Percentiles rank a stretch among this genome's conserved stretches.
Conservation (phyloP, 2,113 vertebrate genomes). For the Chloroceryle aenea region DNA sequence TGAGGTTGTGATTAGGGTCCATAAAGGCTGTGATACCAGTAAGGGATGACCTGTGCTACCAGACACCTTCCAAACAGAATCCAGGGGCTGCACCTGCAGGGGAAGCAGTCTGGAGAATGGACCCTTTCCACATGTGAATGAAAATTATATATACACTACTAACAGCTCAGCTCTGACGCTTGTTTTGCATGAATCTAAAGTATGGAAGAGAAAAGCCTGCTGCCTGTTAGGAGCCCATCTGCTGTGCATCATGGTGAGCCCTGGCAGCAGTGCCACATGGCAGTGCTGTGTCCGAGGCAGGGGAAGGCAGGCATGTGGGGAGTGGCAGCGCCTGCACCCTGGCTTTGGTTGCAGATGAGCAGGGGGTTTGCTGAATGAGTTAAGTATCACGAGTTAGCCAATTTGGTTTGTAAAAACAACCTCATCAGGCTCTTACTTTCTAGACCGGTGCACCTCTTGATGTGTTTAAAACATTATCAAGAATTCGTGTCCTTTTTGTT, state of each 20-base stretch:
- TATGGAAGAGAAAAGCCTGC: not conserved
- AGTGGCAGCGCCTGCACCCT: not conserved
- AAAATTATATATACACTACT: not conserved
- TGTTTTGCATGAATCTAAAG: not conserved
- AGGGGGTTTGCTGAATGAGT: not conserved
- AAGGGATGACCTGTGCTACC: not conserved
- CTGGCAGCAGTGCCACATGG: not conserved
- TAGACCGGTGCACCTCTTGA: not conserved
- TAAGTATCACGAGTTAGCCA: not conserved
- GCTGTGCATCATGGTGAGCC: not conserved
- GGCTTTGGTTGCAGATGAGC: not conserved
- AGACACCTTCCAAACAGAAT: not conserved
- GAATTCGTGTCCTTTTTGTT: not conserved
- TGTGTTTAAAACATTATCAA: constrained; percentile 18
- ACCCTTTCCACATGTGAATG: not conserved
- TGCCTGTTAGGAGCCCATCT: not conserved
- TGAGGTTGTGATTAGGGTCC: not conserved
- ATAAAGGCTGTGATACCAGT: not conserved
- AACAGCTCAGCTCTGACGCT: not conserved
- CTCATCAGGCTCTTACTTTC: not conserved
- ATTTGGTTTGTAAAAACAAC: not conserved
- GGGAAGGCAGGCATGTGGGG: not conserved
- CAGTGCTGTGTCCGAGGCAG: not conserved
- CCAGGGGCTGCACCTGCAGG: not conserved
- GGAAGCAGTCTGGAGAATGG: not conserved